Percentiles rank a stretch among this genome's conserved stretches.
Evolutionary conservation across 2,797 vertebrate genomes (phyloP).

Genomic region (Pipistrellus nathusii): DNA sequence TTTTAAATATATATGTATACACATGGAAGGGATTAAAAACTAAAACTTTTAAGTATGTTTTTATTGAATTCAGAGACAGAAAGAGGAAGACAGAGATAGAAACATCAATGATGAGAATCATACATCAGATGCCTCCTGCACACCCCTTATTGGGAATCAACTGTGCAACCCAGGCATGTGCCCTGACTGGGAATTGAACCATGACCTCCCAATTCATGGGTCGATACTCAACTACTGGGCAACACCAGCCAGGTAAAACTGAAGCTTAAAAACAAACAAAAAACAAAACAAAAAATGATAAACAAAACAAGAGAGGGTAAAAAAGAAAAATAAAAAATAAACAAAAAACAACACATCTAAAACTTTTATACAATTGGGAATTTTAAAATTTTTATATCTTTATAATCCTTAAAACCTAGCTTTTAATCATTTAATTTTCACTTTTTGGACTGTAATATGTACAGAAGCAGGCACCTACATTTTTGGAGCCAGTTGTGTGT

Average conservation of each 20-base stretch:
- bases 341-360: background rate
- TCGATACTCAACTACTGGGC: too few species aligned
- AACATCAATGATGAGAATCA: too few species aligned
- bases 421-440: background rate
- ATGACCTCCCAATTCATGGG: too few species aligned
- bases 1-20: background rate
- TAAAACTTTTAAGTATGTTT: background rate
- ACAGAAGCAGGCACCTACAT: background rate
- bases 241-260: too few species aligned
- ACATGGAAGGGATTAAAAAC: background rate
- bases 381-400: background rate
- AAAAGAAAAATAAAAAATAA: background rate
- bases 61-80: too few species aligned
- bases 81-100: too few species aligned
- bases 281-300: background rate
- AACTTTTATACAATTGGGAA: background rate
- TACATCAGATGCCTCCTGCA: too few species aligned
- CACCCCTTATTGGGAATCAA: too few species aligned
- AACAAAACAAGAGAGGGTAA: too few species aligned
- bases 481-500: background rate
- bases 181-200: too few species aligned
- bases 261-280: background rate
- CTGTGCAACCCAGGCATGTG: too few species aligned
- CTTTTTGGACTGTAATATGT: background rate
- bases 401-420: background rate